A percentile compares a stretch with the other conserved stretches of the same genome.
These are phyloP conservation scores for Nothoprocta perdicaria DNA, from an alignment of 2,113 vertebrate genomes.

Conservation along the genomic window DNA sequence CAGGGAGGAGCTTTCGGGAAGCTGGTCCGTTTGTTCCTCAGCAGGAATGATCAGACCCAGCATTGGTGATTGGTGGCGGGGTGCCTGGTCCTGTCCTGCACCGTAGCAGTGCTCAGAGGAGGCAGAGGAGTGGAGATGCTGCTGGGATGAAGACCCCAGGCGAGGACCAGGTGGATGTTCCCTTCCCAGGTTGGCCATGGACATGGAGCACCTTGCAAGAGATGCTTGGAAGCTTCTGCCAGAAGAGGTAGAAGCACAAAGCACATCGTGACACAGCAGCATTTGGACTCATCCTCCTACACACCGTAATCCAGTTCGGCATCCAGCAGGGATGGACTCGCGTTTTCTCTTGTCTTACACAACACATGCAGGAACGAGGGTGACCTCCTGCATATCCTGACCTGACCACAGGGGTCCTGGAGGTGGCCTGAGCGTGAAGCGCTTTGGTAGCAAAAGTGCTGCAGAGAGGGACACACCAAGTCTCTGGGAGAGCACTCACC, in stretches of 20 bases:
- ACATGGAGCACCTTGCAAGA: not conserved
- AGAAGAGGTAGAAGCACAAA: not conserved
- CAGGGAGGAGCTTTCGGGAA: not conserved
- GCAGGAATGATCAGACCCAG: not conserved
- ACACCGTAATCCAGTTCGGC: not conserved
- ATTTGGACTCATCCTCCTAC: not conserved
- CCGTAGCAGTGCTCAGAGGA: no score
- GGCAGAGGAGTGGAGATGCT: no score
- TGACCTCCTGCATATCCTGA: rapidly evolving
- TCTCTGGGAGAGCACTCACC: not conserved
- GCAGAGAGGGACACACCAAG: not conserved
- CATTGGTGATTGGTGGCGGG: not conserved
- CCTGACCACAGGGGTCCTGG: rapidly evolving
- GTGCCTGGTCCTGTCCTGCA: not conserved
- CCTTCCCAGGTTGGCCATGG: not conserved
- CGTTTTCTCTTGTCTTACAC: not conserved
- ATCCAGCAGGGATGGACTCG: not conserved
- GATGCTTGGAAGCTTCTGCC: not conserved
- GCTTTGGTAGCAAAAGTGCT: not conserved
- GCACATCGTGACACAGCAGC: not conserved
- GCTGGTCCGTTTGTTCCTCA: no score
- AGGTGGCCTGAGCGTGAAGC: no score
- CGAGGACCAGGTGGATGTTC: no score
- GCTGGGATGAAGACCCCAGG: no score
- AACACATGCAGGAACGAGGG: not conserved